Base-by-base conservation (phyloP, 2,888 invertebrate species). In the Mantis religiosa region DNA sequence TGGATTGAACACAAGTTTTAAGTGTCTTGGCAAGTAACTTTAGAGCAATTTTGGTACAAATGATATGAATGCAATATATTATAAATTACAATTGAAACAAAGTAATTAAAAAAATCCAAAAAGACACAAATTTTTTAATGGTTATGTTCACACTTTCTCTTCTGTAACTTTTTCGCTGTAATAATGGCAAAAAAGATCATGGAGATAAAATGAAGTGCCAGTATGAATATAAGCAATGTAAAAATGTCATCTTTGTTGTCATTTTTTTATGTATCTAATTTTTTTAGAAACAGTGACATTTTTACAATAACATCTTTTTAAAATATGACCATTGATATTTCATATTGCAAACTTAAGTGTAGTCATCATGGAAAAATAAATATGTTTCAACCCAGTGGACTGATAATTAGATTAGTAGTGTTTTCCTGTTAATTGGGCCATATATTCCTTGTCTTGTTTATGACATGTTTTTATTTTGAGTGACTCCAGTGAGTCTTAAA, bases 241-340 rank as follows among this genome's bases (percentile, higher is more conserved):
- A 87, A 82, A 87, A 87, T 87, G 82, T 87, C 87, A 87, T 87
- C 30, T 34, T 87, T 87, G 87, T 87, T 87, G 82, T 86, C 12
- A 30, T 85, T 87, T 87, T 85, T 87, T 87, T 87, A 87, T 87
- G 87, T 87, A 86, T 86, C 86, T 87, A 87, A 87, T 87, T 87
- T 82, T 86, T 87, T 87, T 30, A 87, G 34, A 47, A 85, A 82
- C 82, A 87, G 30, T 87, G 82, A 87, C 82, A 87, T 87, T 87
- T 87, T 87, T 87, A 87, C 87, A 87, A 34, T 82, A 87, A 82
- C 87, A 87, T 87, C 87, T 87, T 87, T 87, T 87, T 87, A 87
- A 87, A 82, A 87, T 87, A 87, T 87, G 87, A 87, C 82, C 87
- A 87, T 87, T 87, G 34, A 87, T 87, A 87, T 87, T 87, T 87